Evolutionary conservation across 1,140 invertebrate genomes (phyloP).

Genomic region (Papilio polytes): DNA sequence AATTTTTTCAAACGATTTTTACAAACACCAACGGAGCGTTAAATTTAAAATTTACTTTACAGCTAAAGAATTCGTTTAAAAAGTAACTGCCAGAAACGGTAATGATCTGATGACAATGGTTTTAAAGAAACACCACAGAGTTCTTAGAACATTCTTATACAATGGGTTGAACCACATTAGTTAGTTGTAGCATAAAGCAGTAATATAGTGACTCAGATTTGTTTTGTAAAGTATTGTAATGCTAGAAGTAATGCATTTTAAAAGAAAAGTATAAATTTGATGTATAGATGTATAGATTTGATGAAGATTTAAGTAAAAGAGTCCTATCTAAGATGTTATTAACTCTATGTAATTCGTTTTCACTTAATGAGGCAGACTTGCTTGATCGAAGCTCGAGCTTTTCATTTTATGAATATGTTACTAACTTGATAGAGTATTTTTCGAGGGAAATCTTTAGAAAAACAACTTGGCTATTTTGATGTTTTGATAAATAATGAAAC

Average conservation of each 20-base stretch:
- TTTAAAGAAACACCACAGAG: too few relatives aligned
- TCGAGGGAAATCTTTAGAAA: background rate
- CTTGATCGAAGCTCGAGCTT: background rate
- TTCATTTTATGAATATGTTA: slow-evolving; percentile 16
- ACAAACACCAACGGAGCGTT: background rate
- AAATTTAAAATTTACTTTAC: background rate
- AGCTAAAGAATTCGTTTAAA: background rate
- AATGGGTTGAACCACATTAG: too few relatives aligned
- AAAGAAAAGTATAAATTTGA: too few relatives aligned
- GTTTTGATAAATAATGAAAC: background rate
- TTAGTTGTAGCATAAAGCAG: background rate
- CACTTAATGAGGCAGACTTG: slow-evolving; percentile 15
- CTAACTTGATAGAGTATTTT: slow-evolving; percentile 13
- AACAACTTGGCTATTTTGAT: background rate
- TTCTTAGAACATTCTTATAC: too few relatives aligned
- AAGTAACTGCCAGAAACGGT: too few relatives aligned
- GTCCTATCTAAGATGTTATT: background rate
- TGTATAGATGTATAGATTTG: too few relatives aligned
- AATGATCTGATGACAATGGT: too few relatives aligned
- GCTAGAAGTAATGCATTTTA: too few relatives aligned
- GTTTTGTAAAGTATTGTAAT: too few relatives aligned
- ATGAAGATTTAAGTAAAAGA: background rate
- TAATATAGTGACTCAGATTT: background rate
- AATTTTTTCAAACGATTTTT: background rate
- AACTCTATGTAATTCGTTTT: background rate